Conservation (phyloP, 2,113 vertebrate species). For the Lasiurus borealis region DNA sequence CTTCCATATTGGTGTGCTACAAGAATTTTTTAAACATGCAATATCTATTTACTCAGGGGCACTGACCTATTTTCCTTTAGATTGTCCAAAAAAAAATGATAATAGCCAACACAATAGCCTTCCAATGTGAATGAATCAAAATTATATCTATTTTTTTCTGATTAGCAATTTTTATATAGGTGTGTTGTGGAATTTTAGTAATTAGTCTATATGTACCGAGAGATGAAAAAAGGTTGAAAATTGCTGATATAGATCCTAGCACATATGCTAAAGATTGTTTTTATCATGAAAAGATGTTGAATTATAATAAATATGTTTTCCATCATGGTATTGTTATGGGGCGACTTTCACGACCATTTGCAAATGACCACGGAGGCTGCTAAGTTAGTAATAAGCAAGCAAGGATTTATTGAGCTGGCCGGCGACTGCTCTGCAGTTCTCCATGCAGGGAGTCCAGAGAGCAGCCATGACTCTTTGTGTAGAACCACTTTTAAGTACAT, state of each 20-base stretch:
- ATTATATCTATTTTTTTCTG: not conserved
- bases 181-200: not conserved
- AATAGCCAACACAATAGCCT: not conserved
- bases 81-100: not conserved
- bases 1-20: not conserved
- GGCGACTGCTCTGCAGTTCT: no score
- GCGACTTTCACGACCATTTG: no score
- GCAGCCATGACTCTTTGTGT: no score
- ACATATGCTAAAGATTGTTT: not conserved
- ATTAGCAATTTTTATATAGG: not conserved
- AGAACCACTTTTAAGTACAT: no score
- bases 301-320: not conserved
- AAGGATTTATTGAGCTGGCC: no score
- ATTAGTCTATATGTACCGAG: not conserved
- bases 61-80: not conserved
- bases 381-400: no score
- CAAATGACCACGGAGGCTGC: no score
- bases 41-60: not conserved
- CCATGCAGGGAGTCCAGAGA: no score
- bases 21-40: not conserved
- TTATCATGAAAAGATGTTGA: not conserved
- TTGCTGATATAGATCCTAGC: not conserved
- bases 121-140: not conserved
- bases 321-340: not conserved
- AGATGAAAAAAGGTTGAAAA: not conserved